These are phyloP conservation scores for Danaus plexippus DNA, from an alignment of 1,140 invertebrate genomes.

Conservation along the genomic window DNA sequence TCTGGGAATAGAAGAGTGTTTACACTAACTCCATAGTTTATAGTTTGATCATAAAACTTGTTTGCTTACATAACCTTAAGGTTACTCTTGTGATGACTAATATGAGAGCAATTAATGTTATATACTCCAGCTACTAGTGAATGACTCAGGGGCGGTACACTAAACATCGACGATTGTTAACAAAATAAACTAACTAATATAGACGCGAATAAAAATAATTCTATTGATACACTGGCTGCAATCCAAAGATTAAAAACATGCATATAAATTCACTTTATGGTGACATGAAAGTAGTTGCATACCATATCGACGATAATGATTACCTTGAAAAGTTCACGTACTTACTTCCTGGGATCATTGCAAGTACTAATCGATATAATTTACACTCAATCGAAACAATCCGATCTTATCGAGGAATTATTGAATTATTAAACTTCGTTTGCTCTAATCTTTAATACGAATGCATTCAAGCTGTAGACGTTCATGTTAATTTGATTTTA, in stretches of 20 bases:
- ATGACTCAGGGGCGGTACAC: conserved; percentile 33
- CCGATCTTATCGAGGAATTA: conserved; percentile 15
- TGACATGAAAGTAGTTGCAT: conserved; percentile 15
- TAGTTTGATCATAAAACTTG: conserved; percentile 21
- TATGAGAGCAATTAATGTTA: conserved; percentile 19
- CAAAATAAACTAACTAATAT: background rate
- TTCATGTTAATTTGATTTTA: background rate
- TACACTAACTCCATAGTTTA: conserved; percentile 23
- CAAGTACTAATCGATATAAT: conserved; percentile 30
- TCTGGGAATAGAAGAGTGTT: conserved; percentile 22
- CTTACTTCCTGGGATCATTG: conserved; percentile 21
- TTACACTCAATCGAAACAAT: conserved; percentile 26
- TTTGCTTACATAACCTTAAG: conserved; percentile 29
- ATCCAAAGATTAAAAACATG: conserved; percentile 40
- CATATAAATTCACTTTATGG: conserved; percentile 8
- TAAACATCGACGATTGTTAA: conserved; percentile 35
- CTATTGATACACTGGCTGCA: conserved; percentile 41
- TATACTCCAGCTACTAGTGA: conserved; percentile 23
- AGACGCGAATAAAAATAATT: conserved; percentile 8
- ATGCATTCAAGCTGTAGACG: no score
- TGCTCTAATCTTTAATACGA: no score
- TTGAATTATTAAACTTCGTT: no score
- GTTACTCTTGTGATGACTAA: conserved; percentile 28
- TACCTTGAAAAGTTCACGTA: conserved; percentile 36
- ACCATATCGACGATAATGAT: conserved; percentile 32